These are phyloP conservation scores for Caenorhabditis sinica DNA, from an alignment of 2,888 invertebrate genomes.

Conservation along the genomic window DNA sequence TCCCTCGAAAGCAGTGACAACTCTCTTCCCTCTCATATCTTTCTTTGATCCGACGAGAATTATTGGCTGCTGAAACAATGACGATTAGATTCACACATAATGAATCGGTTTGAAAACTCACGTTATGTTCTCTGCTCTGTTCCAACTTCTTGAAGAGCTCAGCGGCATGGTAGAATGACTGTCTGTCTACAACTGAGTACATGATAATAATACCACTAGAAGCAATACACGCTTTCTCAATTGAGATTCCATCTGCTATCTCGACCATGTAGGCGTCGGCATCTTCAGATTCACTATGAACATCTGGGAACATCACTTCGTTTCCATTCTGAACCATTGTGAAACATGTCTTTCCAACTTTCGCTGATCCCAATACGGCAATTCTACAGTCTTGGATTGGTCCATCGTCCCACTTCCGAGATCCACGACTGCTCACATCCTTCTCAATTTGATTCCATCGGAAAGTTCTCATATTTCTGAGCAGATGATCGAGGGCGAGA, in stretches of 20 bases:
- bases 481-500: constrained; percentile 64
- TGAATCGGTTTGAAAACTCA: constrained; percentile 47
- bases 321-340: constrained; percentile 69
- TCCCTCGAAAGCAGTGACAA: constrained; percentile 66
- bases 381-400: constrained; percentile 71
- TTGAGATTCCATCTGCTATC: constrained; percentile 64
- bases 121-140: constrained; percentile 58
- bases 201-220: constrained; percentile 69
- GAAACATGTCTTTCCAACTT: constrained; percentile 74
- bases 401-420: constrained; percentile 41
- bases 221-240: constrained; percentile 51
- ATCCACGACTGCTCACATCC: constrained; percentile 29
- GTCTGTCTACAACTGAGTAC: constrained; percentile 68
- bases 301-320: constrained; percentile 69
- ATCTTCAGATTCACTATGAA: constrained; percentile 49
- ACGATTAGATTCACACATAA: neutral
- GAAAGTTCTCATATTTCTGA: constrained; percentile 63
- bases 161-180: constrained; percentile 67
- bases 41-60: constrained; percentile 68
- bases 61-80: constrained; percentile 62
- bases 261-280: constrained; percentile 66
- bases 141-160: constrained; percentile 60
- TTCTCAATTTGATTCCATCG: constrained; percentile 54
- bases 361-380: constrained; percentile 68
- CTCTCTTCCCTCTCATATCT: constrained; percentile 62